Conservation (phyloP, 1,140 invertebrate genomes). For the Lutraria rhynchaena region DNA sequence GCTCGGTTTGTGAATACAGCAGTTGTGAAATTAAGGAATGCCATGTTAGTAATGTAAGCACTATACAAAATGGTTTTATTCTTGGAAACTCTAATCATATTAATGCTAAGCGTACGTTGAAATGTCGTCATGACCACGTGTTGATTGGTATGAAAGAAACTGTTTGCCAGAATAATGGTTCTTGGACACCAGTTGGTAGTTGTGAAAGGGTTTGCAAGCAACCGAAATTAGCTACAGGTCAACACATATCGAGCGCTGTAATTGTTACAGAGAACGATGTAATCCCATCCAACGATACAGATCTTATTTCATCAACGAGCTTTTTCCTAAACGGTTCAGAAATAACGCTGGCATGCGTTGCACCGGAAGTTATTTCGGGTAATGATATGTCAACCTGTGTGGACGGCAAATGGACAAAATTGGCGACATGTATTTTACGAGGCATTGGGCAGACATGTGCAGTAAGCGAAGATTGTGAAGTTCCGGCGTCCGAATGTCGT, state of each 20-base stretch:
- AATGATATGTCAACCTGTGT: conserved; percentile 19
- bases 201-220: background rate
- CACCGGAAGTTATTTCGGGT: background rate
- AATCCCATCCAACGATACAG: background rate
- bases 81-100: conserved; percentile 33
- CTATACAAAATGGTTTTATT: background rate
- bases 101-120: background rate
- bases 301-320: background rate
- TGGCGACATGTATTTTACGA: background rate
- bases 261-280: background rate
- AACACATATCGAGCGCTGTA: background rate
- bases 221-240: background rate
- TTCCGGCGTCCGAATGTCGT: background rate
- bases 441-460: background rate
- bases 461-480: too few relatives aligned
- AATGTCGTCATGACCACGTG: background rate
- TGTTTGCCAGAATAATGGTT: conserved; percentile 1
- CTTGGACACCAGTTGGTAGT: background rate
- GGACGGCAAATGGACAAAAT: conserved; percentile 13
- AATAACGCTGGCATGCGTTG: conserved; percentile 10
- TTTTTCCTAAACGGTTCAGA: conserved; percentile 9
- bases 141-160: background rate
- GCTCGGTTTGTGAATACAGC: background rate
- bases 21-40: conserved; percentile 7
- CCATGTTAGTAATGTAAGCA: too few relatives aligned